Conservation (phyloP, 2,113 vertebrate genomes). For the Micronisus gabar region DNA sequence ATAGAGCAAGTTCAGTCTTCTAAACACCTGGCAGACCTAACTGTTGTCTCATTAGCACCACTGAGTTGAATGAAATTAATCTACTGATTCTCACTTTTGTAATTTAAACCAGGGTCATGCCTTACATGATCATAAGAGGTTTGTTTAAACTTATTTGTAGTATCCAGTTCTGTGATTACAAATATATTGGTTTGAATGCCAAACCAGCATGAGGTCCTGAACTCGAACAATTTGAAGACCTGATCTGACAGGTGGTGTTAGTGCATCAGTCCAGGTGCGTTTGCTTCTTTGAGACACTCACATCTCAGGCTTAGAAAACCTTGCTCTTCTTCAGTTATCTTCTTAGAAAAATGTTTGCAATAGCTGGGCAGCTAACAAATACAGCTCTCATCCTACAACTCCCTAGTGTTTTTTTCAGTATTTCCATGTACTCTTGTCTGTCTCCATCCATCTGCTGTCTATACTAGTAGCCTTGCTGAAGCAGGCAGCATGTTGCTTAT, state of each 20-base stretch:
- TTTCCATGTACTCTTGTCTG: not conserved
- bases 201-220: not conserved
- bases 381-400: not conserved
- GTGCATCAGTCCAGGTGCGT: not conserved
- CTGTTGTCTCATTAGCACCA: not conserved
- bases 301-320: not conserved
- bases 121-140: not conserved
- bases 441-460: not conserved
- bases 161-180: not conserved
- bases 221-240: not conserved
- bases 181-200: not conserved
- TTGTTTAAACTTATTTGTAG: not conserved
- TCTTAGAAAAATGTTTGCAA: not conserved
- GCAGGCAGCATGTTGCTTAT: not conserved
- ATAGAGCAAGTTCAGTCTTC: not conserved
- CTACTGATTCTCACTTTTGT: not conserved
- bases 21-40: not conserved
- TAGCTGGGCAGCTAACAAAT: not conserved
- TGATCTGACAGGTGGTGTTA: not conserved
- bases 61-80: not conserved
- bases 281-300: not conserved
- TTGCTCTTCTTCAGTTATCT: not conserved
- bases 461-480: not conserved
- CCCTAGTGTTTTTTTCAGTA: not conserved
- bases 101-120: not conserved